These are phyloP conservation scores for Phortica variegata DNA, from an alignment of 1,140 invertebrate genomes.

Conservation along the genomic window DNA sequence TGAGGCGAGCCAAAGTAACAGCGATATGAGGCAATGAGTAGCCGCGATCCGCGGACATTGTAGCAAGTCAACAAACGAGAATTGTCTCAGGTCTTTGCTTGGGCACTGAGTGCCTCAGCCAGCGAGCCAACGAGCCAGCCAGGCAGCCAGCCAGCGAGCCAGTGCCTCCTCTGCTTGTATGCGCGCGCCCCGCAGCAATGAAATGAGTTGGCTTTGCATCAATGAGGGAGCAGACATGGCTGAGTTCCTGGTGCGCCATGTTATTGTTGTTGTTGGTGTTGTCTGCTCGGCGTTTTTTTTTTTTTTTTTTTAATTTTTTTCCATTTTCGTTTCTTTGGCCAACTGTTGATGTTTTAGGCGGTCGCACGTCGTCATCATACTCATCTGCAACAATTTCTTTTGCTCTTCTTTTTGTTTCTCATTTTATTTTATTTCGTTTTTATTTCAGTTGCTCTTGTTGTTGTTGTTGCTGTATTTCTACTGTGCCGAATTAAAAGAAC, in stretches of 20 bases:
- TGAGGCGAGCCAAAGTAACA: conserved; percentile 1
- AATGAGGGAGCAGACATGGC: conserved; percentile 8
- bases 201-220: not conserved
- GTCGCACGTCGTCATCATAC: conserved; percentile 49
- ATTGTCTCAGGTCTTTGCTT: no score
- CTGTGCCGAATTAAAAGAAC: conserved; percentile 12
- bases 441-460: not conserved
- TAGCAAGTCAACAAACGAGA: no score
- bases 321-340: conserved; percentile 7
- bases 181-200: not conserved
- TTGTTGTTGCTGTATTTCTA: not conserved
- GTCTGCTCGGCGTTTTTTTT: conserved; percentile 12
- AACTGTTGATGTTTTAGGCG: conserved; percentile 56
- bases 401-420: no score
- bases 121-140: no score
- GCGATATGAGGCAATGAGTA: no score
- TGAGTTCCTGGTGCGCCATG: conserved; percentile 22
- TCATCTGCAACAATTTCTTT: conserved; percentile 24
- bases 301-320: conserved; percentile 10
- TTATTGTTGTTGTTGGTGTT: conserved; percentile 15
- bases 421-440: not conserved
- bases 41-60: no score
- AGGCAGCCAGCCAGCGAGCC: no score
- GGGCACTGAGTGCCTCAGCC: no score
- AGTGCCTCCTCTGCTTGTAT: no score